Percentiles rank a stretch among this genome's conserved stretches.
Conservation (phyloP, 2,888 invertebrate species). For the Periphyllus acericola region DNA sequence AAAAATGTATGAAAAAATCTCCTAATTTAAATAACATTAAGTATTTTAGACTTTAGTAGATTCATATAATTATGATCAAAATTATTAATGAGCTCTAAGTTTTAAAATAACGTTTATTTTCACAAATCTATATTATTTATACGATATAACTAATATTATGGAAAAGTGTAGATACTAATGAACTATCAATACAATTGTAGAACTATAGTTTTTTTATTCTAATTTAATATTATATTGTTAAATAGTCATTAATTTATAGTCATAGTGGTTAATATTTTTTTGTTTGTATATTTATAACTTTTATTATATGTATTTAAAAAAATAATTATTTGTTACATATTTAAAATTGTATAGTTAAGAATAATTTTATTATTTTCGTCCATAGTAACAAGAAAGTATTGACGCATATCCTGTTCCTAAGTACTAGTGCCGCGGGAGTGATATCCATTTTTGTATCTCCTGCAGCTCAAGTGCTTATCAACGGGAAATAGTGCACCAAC, state of each 20-base stretch:
- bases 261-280: too few species aligned
- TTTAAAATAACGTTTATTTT: too few species aligned
- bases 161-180: too few species aligned
- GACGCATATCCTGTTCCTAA: slow-evolving; percentile 79
- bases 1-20: too few species aligned
- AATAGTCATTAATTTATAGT: too few species aligned
- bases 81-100: too few species aligned
- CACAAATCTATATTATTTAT: too few species aligned
- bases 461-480: slow-evolving; percentile 94
- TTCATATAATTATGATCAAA: too few species aligned
- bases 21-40: too few species aligned
- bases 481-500: slow-evolving; percentile 68
- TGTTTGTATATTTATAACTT: neutral
- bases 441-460: slow-evolving; percentile 72
- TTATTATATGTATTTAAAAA: neutral
- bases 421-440: slow-evolving; percentile 94
- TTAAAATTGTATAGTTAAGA: neutral
- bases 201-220: neutral
- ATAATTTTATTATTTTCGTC: neutral
- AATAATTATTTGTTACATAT: neutral
- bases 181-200: too few species aligned
- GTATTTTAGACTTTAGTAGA: too few species aligned
- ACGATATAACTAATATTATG: too few species aligned
- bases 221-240: neutral
- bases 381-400: neutral